Conservation (phyloP, 2,888 invertebrate genomes). For the Napeogenes inachia region DNA sequence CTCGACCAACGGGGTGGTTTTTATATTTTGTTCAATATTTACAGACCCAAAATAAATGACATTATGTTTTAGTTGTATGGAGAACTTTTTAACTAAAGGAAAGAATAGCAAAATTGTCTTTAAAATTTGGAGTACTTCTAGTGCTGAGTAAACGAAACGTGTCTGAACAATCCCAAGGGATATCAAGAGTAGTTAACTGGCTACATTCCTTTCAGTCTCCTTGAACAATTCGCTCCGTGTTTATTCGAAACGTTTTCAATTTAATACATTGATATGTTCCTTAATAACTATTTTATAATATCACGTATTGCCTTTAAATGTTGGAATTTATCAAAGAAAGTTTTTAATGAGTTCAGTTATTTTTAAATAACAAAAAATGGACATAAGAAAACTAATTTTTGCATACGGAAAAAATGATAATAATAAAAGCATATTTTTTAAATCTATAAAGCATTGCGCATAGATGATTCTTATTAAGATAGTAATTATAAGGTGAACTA, state of each 20-base stretch:
- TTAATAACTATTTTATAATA: too few species aligned
- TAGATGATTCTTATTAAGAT: too few species aligned
- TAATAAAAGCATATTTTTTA: too few species aligned
- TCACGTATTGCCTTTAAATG: too few species aligned
- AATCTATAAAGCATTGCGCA: too few species aligned
- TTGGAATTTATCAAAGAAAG: too few species aligned
- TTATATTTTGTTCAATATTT: background rate
- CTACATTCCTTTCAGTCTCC: slow-evolving; percentile 51
- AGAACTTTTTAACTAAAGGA: slow-evolving; percentile 48
- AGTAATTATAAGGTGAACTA: too few species aligned
- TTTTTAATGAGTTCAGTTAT: too few species aligned
- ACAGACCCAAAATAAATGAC: slow-evolving; percentile 37
- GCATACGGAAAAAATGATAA: too few species aligned
- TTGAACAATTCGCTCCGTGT: slow-evolving; percentile 47
- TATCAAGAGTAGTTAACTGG: slow-evolving; percentile 54
- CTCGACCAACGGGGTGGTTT: too few species aligned
- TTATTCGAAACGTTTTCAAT: slow-evolving; percentile 30
- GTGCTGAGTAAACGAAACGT: slow-evolving; percentile 64
- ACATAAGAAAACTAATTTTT: too few species aligned
- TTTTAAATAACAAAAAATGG: too few species aligned
- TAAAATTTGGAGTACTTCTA: slow-evolving; percentile 55
- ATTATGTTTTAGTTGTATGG: slow-evolving; percentile 54
- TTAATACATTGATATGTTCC: slow-evolving; percentile 1
- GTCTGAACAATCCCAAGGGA: slow-evolving; percentile 55
- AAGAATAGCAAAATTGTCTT: slow-evolving; percentile 63